Percentiles rank a stretch among this genome's conserved stretches.
Conservation (phyloP, 1,140 invertebrate genomes). For the Cheumatopsyche charites region DNA sequence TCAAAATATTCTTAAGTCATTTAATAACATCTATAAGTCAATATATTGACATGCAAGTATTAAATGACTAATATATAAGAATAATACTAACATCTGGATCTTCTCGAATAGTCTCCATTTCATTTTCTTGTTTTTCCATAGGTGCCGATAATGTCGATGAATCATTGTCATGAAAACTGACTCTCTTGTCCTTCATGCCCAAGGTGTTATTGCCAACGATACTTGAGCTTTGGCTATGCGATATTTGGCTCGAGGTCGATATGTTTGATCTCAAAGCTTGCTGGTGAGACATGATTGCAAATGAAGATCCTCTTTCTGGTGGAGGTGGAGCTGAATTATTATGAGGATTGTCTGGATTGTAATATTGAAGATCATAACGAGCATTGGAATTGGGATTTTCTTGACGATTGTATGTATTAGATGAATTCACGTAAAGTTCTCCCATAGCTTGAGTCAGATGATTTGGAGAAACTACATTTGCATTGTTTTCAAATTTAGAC, state of each 20-base stretch:
- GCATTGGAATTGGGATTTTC: slow-evolving; percentile 32
- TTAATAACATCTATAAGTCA: background rate
- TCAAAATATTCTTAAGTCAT: background rate
- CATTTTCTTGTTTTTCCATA: slow-evolving; percentile 37
- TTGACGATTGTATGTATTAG: slow-evolving; percentile 28
- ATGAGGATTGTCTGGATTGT: slow-evolving; percentile 27
- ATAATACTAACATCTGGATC: slow-evolving; percentile 76
- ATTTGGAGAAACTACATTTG: slow-evolving; percentile 35
- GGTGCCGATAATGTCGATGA: slow-evolving; percentile 50
- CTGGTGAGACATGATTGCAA: slow-evolving; percentile 75
- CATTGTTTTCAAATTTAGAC: slow-evolving; percentile 40
- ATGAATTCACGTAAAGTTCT: slow-evolving; percentile 39
- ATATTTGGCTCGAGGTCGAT: slow-evolving; percentile 55
- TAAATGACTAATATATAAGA: slow-evolving; percentile 23
- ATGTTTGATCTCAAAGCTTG: slow-evolving; percentile 58
- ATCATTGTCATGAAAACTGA: slow-evolving; percentile 74
- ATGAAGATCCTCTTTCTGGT: slow-evolving; percentile 80
- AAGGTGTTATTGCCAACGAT: slow-evolving; percentile 41
- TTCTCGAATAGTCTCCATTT: slow-evolving; percentile 63
- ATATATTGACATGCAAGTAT: background rate
- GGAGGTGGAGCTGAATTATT: slow-evolving; percentile 67
- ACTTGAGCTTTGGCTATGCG: slow-evolving; percentile 49
- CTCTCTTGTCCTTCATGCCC: slow-evolving; percentile 64
- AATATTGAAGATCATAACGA: slow-evolving; percentile 39
- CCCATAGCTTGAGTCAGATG: slow-evolving; percentile 42